phyloP scores from a whole-genome alignment of 2,888 invertebrate genomes.

The Conus canariensis region DNA sequence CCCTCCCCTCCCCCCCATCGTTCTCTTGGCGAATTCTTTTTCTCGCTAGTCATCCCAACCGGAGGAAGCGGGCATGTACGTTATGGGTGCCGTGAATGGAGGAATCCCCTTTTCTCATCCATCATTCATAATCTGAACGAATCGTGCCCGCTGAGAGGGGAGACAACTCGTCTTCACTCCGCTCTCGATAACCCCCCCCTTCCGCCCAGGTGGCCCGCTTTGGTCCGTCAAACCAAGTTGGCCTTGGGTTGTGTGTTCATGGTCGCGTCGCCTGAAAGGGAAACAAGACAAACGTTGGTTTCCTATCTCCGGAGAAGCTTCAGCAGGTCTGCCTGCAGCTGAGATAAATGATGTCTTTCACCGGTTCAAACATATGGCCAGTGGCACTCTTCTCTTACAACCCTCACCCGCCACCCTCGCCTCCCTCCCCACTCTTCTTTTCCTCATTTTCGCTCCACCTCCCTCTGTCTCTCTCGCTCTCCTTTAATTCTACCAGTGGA shows the following conservation, averaged over 20 bases:
- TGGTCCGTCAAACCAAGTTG: conserved; percentile 1
- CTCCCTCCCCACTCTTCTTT: too few relatives aligned
- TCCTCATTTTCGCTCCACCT: too few relatives aligned
- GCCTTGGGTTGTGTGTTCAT: background rate
- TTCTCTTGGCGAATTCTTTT: background rate
- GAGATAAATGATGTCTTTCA: background rate
- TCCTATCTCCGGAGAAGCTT: background rate
- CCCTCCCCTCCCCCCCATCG: background rate
- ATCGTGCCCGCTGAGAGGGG: conserved; percentile 4
- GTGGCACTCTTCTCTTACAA: too few relatives aligned
- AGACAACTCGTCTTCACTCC: background rate
- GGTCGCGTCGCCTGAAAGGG: background rate
- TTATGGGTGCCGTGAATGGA: background rate
- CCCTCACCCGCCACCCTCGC: too few relatives aligned
- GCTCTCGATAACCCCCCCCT: background rate
- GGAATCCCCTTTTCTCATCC: background rate
- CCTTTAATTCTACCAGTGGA: too few relatives aligned
- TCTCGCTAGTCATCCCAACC: background rate
- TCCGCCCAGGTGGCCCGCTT: background rate
- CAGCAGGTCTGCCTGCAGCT: background rate
- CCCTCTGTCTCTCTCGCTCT: too few relatives aligned
- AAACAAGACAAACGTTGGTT: background rate
- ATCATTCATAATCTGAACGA: conserved; percentile 13
- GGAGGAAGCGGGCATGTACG: background rate
- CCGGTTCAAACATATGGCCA: too few relatives aligned